Evolutionary conservation across 2,888 invertebrate species (phyloP).

Genomic region (Mythimna albipuncta): DNA sequence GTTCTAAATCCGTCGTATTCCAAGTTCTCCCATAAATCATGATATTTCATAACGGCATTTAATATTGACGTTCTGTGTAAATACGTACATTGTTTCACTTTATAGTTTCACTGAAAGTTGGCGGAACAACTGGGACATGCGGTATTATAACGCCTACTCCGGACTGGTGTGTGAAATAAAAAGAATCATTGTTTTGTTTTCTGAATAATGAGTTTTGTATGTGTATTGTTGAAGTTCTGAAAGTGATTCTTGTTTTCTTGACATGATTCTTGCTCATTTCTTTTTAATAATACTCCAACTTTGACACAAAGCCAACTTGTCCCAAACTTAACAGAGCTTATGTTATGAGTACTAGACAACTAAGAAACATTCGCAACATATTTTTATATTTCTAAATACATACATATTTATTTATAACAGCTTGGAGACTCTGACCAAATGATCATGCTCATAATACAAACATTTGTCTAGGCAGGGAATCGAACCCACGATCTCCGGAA

Average conservation of each 20-base stretch:
- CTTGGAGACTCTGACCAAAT: too few relatives aligned
- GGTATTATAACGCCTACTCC: slow-evolving; percentile 16
- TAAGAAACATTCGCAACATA: too few relatives aligned
- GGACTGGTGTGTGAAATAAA: slow-evolving; percentile 30
- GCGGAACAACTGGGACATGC: slow-evolving; percentile 27
- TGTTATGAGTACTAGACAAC: too few relatives aligned
- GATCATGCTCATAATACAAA: too few relatives aligned
- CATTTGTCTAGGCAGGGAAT: too few relatives aligned
- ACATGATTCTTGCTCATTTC: neutral
- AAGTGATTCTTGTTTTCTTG: neutral
- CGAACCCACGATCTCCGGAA: too few relatives aligned
- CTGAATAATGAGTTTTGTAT: slow-evolving; percentile 19
- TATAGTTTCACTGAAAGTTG: slow-evolving; percentile 57
- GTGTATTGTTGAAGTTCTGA: neutral
- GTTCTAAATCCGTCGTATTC: slow-evolving; percentile 39
- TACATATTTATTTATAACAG: too few relatives aligned
- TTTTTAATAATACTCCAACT: too few relatives aligned
- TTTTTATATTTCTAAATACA: too few relatives aligned
- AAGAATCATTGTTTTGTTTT: slow-evolving; percentile 34
- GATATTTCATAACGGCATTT: slow-evolving; percentile 49
- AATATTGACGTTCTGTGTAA: slow-evolving; percentile 51
- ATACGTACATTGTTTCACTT: slow-evolving; percentile 59
- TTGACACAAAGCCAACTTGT: too few relatives aligned
- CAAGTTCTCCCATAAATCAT: slow-evolving; percentile 51
- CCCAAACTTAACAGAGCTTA: too few relatives aligned